Base-by-base conservation (phyloP, 2,797 vertebrate genomes). In the Hydrophis major region DNA sequence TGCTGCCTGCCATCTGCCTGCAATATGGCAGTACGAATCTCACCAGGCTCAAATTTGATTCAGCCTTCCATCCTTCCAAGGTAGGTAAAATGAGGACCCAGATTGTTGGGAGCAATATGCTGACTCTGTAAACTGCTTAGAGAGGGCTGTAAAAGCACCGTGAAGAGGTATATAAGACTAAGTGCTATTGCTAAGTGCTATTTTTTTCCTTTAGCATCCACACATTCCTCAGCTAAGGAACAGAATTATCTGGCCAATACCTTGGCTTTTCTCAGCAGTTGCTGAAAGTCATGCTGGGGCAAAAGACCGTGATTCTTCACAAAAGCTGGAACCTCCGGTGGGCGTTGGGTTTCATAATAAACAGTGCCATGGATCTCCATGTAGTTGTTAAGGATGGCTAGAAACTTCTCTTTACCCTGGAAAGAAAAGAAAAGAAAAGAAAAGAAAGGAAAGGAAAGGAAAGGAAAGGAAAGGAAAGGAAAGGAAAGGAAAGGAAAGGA, bases 341-440 rank as follows among this genome's bases (percentile, higher is more conserved):
- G 99, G 57, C 99, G 97, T 97, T 99, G 99, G 0, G 98, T 98
- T 97, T 99, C 99, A 0, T 98, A 99, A 95, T 99, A 99, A 95
- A 99, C 99, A 0, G 99, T 99, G 92, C 99, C 99, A 0, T 99
- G 99, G 97, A 99, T 98, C 96, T 99, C 99, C 99, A 99, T 99
- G 98, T 99, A 98, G 93, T 98, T 99, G 96, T 98, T 98, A 90
- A 99, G 97, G 93, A 99, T 98, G 93, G 97, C 93, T 93, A 99
- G 97, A 94, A 99, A 98, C 94, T 98, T 99, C 90, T 99, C 99
- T 93, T 99, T 99, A 87, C 99, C 99, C 99, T 99, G 97, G 78
- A 13, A 47, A 83, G 78, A 37, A 78, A 74, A 2, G 50, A 53
- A 50, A 50, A 5, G 50, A 50, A 50, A 50, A 1, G 47, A 47